Percentiles rank a stretch among this genome's conserved stretches.
Conservation (phyloP, 1,140 invertebrate species). For the Rhagoletis pomonella region DNA sequence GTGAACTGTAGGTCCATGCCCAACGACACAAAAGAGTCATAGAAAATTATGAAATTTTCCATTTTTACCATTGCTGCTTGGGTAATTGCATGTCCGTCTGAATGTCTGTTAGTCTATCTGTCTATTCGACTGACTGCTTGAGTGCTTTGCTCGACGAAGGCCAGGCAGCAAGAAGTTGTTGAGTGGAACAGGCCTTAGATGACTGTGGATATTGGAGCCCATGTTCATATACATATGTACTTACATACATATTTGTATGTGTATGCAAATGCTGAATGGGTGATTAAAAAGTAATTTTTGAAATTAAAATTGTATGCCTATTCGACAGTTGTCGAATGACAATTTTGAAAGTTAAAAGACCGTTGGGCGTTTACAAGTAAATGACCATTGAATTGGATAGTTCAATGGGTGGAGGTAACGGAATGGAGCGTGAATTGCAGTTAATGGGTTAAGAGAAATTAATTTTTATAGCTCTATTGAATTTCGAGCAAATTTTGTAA, state of each 20-base stretch:
- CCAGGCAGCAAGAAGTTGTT: too few relatives aligned
- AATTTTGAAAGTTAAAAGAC: conserved; percentile 43
- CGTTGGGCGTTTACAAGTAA: not conserved
- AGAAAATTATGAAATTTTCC: conserved; percentile 49
- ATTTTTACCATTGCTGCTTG: conserved; percentile 15
- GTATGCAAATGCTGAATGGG: conserved; percentile 21
- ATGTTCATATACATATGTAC: too few relatives aligned
- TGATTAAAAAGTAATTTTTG: not conserved
- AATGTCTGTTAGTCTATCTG: too few relatives aligned
- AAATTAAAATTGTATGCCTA: conserved; percentile 43
- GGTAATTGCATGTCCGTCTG: conserved; percentile 33
- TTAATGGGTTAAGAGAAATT: not conserved
- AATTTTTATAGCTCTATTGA: not conserved
- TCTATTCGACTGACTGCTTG: too few relatives aligned
- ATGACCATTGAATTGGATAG: not conserved
- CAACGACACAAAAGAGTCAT: too few relatives aligned
- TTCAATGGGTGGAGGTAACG: too few relatives aligned
- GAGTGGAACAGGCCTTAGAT: not conserved
- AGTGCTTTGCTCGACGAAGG: too few relatives aligned
- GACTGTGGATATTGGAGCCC: not conserved
- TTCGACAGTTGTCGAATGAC: conserved; percentile 26
- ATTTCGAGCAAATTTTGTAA: not conserved
- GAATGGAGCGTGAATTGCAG: not conserved
- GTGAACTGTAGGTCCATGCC: not conserved
- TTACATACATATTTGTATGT: too few relatives aligned